These are phyloP conservation scores for Cotesia typhae DNA, from an alignment of 1,140 invertebrate genomes.

Conservation along the genomic window DNA sequence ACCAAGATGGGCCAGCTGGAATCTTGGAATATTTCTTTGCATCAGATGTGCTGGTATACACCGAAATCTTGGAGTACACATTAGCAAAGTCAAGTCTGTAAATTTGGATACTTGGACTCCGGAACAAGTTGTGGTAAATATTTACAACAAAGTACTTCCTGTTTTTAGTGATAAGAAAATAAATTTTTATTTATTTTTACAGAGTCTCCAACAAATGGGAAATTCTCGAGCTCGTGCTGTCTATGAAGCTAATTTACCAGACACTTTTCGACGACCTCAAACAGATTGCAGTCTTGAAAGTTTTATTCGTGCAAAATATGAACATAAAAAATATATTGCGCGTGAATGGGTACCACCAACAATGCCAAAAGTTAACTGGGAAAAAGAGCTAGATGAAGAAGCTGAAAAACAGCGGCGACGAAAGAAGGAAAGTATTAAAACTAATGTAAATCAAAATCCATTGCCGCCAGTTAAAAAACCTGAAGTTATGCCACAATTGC, in stretches of 20 bases:
- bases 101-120: slow-evolving; percentile 98
- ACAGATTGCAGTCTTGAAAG: slow-evolving; percentile 92
- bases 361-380: slow-evolving; percentile 79
- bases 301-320: slow-evolving; percentile 97
- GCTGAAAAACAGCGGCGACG: slow-evolving; percentile 81
- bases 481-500: slow-evolving; percentile 68
- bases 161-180: not conserved
- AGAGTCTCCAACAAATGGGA: slow-evolving; percentile 96
- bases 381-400: slow-evolving; percentile 89
- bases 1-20: slow-evolving; percentile 99
- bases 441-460: slow-evolving; percentile 56
- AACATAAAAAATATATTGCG: slow-evolving; percentile 97
- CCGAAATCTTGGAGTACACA: slow-evolving; percentile 96
- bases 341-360: slow-evolving; percentile 93
- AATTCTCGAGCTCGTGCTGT: slow-evolving; percentile 96
- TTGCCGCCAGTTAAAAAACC: slow-evolving; percentile 61
- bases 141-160: slow-evolving; percentile 13
- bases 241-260: slow-evolving; percentile 96
- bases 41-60: slow-evolving; percentile 98
- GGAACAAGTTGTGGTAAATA: slow-evolving; percentile 87
- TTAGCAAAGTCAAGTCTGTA: slow-evolving; percentile 97
- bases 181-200: slow-evolving; percentile 42
- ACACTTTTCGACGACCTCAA: slow-evolving; percentile 93
- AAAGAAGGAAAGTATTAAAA: slow-evolving; percentile 71
- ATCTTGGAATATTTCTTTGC: slow-evolving; percentile 96